Percentiles rank a stretch among this genome's conserved stretches.
phyloP scores from a whole-genome alignment of 2,797 vertebrate species.

The Chaenodraco wilsoni region DNA sequence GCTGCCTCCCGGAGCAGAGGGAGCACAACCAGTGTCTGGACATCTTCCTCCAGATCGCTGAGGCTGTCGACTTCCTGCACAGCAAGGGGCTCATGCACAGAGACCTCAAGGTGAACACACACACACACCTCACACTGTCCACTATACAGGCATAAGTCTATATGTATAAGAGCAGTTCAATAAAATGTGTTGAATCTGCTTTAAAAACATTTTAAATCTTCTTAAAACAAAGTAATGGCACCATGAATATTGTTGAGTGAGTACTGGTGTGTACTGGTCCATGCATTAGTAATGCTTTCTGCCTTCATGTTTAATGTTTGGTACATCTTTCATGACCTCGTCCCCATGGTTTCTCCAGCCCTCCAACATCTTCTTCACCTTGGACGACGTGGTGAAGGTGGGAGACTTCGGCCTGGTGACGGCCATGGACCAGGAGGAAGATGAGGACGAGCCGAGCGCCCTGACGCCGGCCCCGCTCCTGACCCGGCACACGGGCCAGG shows the following conservation, averaged over 20 bases:
- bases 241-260: no score
- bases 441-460: conserved; percentile 89
- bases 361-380: conserved; percentile 99
- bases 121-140: background rate
- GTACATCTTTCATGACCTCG: background rate
- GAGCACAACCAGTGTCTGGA: conserved; percentile 90
- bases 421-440: conserved; percentile 98
- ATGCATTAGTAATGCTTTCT: background rate
- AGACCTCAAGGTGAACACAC: conserved; percentile 92
- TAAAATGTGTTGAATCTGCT: no score
- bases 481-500: conserved; percentile 96
- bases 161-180: background rate
- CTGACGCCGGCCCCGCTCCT: conserved; percentile 94
- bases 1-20: conserved; percentile 89
- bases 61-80: conserved; percentile 96
- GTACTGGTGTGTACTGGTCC: no score
- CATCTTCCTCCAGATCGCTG: conserved; percentile 97
- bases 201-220: no score
- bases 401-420: conserved; percentile 98
- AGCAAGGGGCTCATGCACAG: conserved; percentile 98
- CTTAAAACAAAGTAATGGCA: no score
- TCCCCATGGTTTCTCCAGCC: conserved; percentile 81
- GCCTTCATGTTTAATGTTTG: background rate
- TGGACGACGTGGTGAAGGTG: conserved; percentile 98
- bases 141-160: background rate